These are phyloP conservation scores for Symphodus melops DNA, from an alignment of 2,113 vertebrate genomes.

Conservation along the genomic window DNA sequence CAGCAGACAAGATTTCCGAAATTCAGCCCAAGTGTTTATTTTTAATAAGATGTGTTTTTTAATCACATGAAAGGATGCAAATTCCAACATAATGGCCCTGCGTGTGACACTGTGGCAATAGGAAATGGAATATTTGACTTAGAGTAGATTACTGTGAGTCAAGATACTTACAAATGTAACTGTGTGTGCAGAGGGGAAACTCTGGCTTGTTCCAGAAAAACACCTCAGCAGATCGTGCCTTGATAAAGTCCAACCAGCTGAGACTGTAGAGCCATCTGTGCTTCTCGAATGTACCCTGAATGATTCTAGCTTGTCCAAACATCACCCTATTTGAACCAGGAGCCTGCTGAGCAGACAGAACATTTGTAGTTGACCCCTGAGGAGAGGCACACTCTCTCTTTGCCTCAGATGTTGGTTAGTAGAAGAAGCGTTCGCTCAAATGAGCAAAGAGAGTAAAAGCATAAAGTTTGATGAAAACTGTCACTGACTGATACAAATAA, in stretches of 20 bases:
- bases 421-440: neutral
- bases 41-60: slow-evolving; percentile 51
- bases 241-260: neutral
- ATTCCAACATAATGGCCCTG: slow-evolving; percentile 65
- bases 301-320: slow-evolving; percentile 31
- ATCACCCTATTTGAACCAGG: slow-evolving; percentile 28
- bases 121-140: slow-evolving; percentile 57
- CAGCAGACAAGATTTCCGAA: slow-evolving; percentile 22
- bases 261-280: slow-evolving; percentile 18
- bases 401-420: slow-evolving; percentile 9
- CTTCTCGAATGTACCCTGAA: neutral
- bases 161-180: slow-evolving; percentile 46
- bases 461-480: too few species aligned
- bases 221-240: neutral
- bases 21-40: slow-evolving; percentile 55
- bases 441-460: neutral
- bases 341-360: slow-evolving; percentile 20
- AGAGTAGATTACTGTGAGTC: slow-evolving; percentile 19
- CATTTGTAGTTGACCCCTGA: slow-evolving; percentile 26
- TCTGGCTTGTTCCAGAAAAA: neutral
- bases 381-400: slow-evolving; percentile 15
- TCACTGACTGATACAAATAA: too few species aligned
- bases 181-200: neutral
- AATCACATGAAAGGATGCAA: slow-evolving; percentile 47
- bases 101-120: slow-evolving; percentile 27